These are phyloP conservation scores for Hyaena hyaena DNA, from an alignment of 2,113 vertebrate species.

Conservation along the genomic window DNA sequence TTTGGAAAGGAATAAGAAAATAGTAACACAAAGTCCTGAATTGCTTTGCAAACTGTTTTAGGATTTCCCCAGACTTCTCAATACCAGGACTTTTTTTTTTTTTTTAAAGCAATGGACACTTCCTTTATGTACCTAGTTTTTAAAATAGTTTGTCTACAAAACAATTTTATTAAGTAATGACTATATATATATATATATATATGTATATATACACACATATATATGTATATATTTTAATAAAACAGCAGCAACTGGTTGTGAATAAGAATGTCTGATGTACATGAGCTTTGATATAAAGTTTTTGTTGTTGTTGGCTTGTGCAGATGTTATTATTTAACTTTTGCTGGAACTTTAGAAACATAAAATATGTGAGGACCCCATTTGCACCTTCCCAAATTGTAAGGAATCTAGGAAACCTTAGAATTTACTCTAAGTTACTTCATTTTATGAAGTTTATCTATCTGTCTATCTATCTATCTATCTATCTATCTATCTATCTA, in stretches of 20 bases:
- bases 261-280: background rate
- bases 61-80: background rate
- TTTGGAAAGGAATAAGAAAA: background rate
- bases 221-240: background rate
- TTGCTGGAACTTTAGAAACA: background rate
- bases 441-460: background rate
- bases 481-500: no score
- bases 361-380: background rate
- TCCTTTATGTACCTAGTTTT: background rate
- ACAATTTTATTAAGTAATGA: background rate
- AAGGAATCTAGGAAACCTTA: background rate
- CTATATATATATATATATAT: no score
- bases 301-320: background rate
- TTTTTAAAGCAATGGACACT: background rate
- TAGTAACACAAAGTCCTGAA: background rate
- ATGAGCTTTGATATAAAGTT: background rate
- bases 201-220: no score
- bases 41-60: background rate
- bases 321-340: background rate
- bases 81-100: background rate
- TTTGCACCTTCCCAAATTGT: background rate
- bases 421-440: background rate
- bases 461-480: no score
- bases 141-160: background rate
- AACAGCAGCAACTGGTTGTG: background rate